A percentile compares a stretch with the other conserved stretches of the same genome.
These are phyloP conservation scores for human DNA, from an alignment of 2,113 vertebrate species.

Conservation along the genomic window GRCh38 chr14:67978501-67979000, in stretches of 20 bases:
- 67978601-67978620: not conserved
- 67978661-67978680: not conserved
- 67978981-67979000: slow-evolving; percentile 3
- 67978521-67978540: not conserved
- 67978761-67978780: not conserved
- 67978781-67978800: slow-evolving; percentile 30
- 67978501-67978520: not conserved
- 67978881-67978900: slow-evolving; percentile 37
- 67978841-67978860: slow-evolving; percentile 35
- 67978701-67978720: not conserved
- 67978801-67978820: not conserved
- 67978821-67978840: slow-evolving; percentile 6
- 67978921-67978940: slow-evolving; percentile 69
- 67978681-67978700: not conserved
- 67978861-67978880: slow-evolving; percentile 15
- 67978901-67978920: slow-evolving; percentile 56
- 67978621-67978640: not conserved
- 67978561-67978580: not conserved
- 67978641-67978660: not conserved
- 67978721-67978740: slow-evolving; percentile 40
- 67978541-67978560: slow-evolving; percentile 1
- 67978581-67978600: not conserved
- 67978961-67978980: slow-evolving; percentile 56
- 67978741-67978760: slow-evolving; percentile 41
- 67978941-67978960: slow-evolving; percentile 52